Conservation (phyloP, 2,797 vertebrate genomes). For the Jordanella pulchra region DNA sequence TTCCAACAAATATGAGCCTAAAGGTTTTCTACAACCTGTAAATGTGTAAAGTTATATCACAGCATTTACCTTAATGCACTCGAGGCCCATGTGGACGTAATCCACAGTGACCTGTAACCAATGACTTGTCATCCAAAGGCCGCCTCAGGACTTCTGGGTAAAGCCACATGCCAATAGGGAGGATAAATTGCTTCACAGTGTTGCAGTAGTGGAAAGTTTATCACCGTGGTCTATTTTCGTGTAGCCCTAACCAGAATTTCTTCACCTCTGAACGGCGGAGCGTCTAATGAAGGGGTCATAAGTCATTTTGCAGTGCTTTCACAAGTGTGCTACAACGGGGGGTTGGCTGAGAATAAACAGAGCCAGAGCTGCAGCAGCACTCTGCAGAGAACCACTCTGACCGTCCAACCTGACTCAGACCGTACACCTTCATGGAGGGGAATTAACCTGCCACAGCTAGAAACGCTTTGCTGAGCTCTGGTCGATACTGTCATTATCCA, state of each 20-base stretch:
- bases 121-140: conserved; percentile 47
- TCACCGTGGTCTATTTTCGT: conserved; percentile 34
- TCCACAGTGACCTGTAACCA: conserved; percentile 54
- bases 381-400: conserved; percentile 53
- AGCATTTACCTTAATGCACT: conserved; percentile 44
- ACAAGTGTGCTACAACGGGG: conserved; percentile 16
- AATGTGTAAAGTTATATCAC: conserved; percentile 52
- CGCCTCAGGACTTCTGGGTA: conserved; percentile 42
- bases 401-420: conserved; percentile 51
- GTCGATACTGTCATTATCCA: conserved; percentile 77
- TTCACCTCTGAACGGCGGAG: conserved; percentile 35
- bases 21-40: conserved; percentile 29
- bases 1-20: conserved; percentile 30
- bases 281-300: conserved; percentile 42
- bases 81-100: conserved; percentile 45
- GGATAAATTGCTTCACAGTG: conserved; percentile 41
- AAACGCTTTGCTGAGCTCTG: conserved; percentile 65
- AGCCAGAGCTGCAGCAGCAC: conserved; percentile 14
- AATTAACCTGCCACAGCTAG: conserved; percentile 67
- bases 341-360: conserved; percentile 12
- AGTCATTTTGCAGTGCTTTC: conserved; percentile 34
- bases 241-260: conserved; percentile 26
- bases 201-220: conserved; percentile 37
- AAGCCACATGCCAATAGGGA: conserved; percentile 33
- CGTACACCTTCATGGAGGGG: conserved; percentile 63